These are phyloP conservation scores for Cervus canadensis DNA, from an alignment of 2,113 vertebrate genomes.

Conservation along the genomic window DNA sequence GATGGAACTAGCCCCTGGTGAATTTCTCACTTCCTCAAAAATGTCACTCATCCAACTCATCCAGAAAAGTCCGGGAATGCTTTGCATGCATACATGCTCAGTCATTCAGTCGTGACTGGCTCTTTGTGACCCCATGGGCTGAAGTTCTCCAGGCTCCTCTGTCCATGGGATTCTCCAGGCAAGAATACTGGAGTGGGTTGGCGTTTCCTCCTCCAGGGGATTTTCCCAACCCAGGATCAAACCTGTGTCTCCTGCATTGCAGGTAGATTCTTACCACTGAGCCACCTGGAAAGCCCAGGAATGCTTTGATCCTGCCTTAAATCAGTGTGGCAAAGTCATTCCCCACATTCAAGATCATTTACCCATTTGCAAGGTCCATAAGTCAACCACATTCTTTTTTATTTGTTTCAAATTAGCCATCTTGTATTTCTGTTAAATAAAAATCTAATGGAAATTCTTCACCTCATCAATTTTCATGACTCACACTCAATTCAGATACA, in stretches of 20 bases:
- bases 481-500: not conserved
- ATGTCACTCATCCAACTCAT: not conserved
- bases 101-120: not conserved
- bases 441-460: constrained; percentile 35
- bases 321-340: not conserved
- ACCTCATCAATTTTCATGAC: constrained; percentile 60
- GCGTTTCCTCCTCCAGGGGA: not conserved
- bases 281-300: not conserved
- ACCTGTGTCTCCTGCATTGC: not conserved
- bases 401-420: constrained; percentile 47
- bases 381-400: constrained; percentile 17
- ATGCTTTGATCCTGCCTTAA: not conserved
- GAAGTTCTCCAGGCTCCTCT: not conserved
- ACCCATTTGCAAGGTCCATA: constrained; percentile 34
- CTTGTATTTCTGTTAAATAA: constrained; percentile 42
- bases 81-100: not conserved
- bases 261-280: not conserved
- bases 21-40: not conserved
- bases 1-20: not conserved
- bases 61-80: not conserved
- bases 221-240: not conserved
- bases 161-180: not conserved
- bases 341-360: constrained; percentile 11
- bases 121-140: not conserved
- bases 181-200: not conserved